A percentile compares a stretch with the other conserved stretches of the same genome.
Conservation (phyloP, 2,797 vertebrate genomes). For the Esox lucius region DNA sequence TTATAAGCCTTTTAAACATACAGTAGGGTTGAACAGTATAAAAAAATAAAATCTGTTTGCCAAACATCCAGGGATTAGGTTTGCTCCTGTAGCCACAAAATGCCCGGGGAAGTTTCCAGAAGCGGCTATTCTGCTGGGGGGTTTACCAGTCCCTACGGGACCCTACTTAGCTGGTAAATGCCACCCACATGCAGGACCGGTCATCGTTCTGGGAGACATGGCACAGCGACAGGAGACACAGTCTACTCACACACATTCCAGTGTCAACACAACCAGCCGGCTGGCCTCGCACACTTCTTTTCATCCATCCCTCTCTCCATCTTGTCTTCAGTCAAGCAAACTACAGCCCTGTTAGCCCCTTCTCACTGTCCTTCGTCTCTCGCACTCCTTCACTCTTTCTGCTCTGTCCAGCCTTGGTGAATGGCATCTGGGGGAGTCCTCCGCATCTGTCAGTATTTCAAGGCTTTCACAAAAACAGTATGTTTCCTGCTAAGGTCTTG, state of each 20-base stretch:
- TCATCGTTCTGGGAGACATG: slow-evolving; percentile 47
- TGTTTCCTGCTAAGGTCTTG: slow-evolving; percentile 58
- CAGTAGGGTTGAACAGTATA: neutral
- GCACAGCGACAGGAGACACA: slow-evolving; percentile 39
- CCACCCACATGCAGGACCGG: slow-evolving; percentile 52
- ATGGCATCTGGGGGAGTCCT: slow-evolving; percentile 33
- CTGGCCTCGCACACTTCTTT: neutral
- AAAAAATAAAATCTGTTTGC: too few relatives aligned
- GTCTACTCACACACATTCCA: slow-evolving; percentile 18
- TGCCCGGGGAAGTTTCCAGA: neutral
- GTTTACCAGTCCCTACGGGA: neutral
- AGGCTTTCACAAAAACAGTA: slow-evolving; percentile 34
- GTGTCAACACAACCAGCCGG: slow-evolving; percentile 20
- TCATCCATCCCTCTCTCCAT: slow-evolving; percentile 5
- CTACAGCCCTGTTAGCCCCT: neutral
- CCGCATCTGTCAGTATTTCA: slow-evolving; percentile 42
- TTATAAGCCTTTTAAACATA: neutral
- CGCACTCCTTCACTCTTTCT: slow-evolving; percentile 13
- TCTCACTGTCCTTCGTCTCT: slow-evolving; percentile 1
- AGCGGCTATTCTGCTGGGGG: neutral
- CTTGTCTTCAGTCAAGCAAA: neutral
- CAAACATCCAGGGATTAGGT: neutral
- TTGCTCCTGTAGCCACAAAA: neutral
- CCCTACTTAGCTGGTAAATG: neutral
- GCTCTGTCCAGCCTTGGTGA: neutral